Base-by-base conservation (phyloP, 1,140 invertebrate genomes). In the Dendroctonus valens region DNA sequence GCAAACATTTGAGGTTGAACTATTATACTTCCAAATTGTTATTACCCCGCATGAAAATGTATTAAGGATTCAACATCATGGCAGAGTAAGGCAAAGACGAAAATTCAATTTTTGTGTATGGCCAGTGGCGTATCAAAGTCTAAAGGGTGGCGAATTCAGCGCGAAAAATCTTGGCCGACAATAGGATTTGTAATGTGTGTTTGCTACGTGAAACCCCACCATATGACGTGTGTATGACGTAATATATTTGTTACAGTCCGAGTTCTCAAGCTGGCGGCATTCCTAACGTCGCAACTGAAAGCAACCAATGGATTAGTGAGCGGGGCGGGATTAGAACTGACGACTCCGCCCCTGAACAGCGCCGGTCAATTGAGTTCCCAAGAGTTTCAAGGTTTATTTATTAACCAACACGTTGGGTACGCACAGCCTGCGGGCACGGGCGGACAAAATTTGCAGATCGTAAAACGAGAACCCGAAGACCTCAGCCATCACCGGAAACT, bases 381-480 rank as follows among this genome's bases (percentile, higher is more conserved):
- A 73, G 85, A 86, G 74, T 81, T 86, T 46, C 84, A 85, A 75
- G 84, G 85, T 72, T 83, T 86, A 75, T 86, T 85, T 75, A 81
- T 86, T 69, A 84, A 85, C 72, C 84, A 83, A 67, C 83, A 84
- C 70, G 74, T 74, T 67, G 73, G 73, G 41, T 77, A 76, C 68
- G 68, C 73, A 64, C 75, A 77, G 63, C 71, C 77, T 54, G 68
- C 69, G 66, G 67, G 69, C 39, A 71, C 74, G 75, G 80, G 58
- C 71, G 77, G 73, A 65, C 70, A 82, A 75, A 70, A 82, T 78
- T 73, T 78, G 72, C 74, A 83, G 78, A 72, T 77, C 15, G 82
- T 88, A 44, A 87, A 88, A 76, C 81, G 85, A 57, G 87, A 89
- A 74, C 87, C 86, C 44, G 86, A 88, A 75, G 87, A 89, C 72